These are phyloP conservation scores for Phaetusa simplex DNA, from an alignment of 2,113 vertebrate genomes.

Conservation along the genomic window DNA sequence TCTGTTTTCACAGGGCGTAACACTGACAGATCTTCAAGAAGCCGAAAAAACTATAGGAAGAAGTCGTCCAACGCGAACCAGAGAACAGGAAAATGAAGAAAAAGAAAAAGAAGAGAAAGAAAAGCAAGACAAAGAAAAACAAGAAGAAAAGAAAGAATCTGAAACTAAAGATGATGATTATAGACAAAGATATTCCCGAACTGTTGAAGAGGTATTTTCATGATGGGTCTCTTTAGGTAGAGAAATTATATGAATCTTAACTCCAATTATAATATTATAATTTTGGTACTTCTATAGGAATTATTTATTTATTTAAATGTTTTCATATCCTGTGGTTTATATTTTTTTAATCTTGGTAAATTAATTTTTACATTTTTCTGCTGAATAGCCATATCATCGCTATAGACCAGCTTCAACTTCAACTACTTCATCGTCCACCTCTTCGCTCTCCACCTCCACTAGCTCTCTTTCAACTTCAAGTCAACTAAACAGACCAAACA, in stretches of 20 bases:
- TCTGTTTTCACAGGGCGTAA: slow-evolving; percentile 86
- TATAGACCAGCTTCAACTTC: slow-evolving; percentile 84
- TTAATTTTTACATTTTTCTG: slow-evolving; percentile 39
- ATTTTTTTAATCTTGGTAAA: background rate
- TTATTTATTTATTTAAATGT: background rate
- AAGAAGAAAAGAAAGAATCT: slow-evolving; percentile 92
- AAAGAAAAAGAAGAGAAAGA: slow-evolving; percentile 92
- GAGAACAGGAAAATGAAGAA: slow-evolving; percentile 92
- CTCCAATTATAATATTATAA: background rate
- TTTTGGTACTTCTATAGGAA: background rate
- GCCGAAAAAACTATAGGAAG: slow-evolving; percentile 96
- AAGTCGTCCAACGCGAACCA: slow-evolving; percentile 83
- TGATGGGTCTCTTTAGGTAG: slow-evolving; percentile 18
- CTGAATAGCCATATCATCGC: slow-evolving; percentile 80
- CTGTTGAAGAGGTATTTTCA: slow-evolving; percentile 87
- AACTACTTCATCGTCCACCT: slow-evolving; percentile 75
- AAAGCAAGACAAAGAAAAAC: slow-evolving; percentile 93
- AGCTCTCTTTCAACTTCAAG: slow-evolving; percentile 82
- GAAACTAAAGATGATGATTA: slow-evolving; percentile 95
- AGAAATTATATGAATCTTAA: slow-evolving; percentile 18
- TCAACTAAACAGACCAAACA: slow-evolving; percentile 85
- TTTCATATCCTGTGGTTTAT: background rate
- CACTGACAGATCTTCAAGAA: slow-evolving; percentile 96
- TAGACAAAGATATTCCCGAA: slow-evolving; percentile 88
- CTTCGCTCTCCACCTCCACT: slow-evolving; percentile 80